Base-by-base conservation (phyloP, 2,888 invertebrate species). In the Anorthoa munda region DNA sequence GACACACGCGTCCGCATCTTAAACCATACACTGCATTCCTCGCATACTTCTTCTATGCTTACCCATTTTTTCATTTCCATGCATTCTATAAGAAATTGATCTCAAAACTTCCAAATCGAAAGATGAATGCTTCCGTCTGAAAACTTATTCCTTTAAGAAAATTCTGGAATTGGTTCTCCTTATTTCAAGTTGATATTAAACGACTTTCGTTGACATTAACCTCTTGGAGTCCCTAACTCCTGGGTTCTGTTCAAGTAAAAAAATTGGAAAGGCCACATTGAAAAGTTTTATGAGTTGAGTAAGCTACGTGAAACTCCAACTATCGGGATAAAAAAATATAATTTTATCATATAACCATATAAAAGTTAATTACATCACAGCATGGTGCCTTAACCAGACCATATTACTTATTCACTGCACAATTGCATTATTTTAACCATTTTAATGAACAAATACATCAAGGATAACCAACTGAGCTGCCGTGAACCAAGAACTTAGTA, bases 101-200 rank as follows among this genome's bases (percentile, higher is more conserved):
- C n/a, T n/a, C 45, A 23, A 58, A 15, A 50, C 23, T 61, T 55
- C 17, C 13, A 39, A 31, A 64, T 21, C 17, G 11, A 53, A 39
- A 66, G 46, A 66, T 46, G 46, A 45, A 53, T 39, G 18, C 48
- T 46, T 50, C 21, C 4, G 17, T 13, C 64, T n/a, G 15, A 17
- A 55, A 21, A 46, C 0, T 48, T 15, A 23, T 15, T 18, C 23
- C 26, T 26, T 18, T 12, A 17, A 45, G 13, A 1, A 23, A 53
- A 7, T 69, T 69, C 31, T 70, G 15, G 0, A 39, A 21, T 53
- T 51, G 15, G 11, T 7, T 13, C 17, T 13, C 1, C 12, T 18
- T 45, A 51, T 17, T 48, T 23, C 46, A 48, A 18, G 51, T 12
- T 66, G 15, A 21, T 26, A 66, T 65, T 58, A 50, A 66, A 58